Evolutionary conservation across 2,888 invertebrate genomes (phyloP), one percentile per base, ranked within the genome.

Genomic region (Drosophila leonis): DNA sequence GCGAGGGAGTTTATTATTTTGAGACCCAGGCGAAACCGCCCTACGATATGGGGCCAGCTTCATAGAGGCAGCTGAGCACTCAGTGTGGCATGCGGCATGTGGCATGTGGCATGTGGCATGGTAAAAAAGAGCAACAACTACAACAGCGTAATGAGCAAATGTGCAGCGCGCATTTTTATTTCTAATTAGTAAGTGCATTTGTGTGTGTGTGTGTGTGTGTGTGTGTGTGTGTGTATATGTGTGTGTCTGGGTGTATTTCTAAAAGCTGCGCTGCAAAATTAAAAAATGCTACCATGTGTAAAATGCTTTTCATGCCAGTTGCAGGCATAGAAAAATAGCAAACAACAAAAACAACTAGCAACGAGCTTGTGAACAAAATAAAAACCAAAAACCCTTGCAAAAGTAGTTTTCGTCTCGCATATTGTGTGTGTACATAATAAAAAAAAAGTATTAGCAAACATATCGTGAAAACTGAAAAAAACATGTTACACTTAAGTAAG

Each of bases 211-310:
- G 57, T 60, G n/a, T 24, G 20, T 63, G 49, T 68, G 33, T 73
- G 65, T 59, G 54, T 65, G 3, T 65, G 29, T 54, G 29, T 60
- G 61, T 59, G 49, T 39, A 6, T 18, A 18, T 3, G 2, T 62
- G 52, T 42, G 20, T 24, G 65, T 67, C 37, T 66, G 51, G 62
- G 64, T 51, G 59, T 54, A 66, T 79, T 70, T 72, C 62, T 75
- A 77, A 89, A 79, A 87, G 80, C 88, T 77, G 88, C 75, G 75
- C 75, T 78, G 89, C 76, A 85, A 84, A 90, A 90, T 89, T 90
- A 90, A 90, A 90, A 88, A 90, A 90, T 76, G 88, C 89, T 83
- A 80, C 82, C 90, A 90, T 90, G 90, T 90, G 90, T 88, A 82
- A 90, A 90, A 90, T 80, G 86, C 90, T 86, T 88, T 90, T 89